Evolutionary conservation across 2,797 vertebrate genomes (phyloP).

Genomic region (Eulemur mongoz): DNA sequence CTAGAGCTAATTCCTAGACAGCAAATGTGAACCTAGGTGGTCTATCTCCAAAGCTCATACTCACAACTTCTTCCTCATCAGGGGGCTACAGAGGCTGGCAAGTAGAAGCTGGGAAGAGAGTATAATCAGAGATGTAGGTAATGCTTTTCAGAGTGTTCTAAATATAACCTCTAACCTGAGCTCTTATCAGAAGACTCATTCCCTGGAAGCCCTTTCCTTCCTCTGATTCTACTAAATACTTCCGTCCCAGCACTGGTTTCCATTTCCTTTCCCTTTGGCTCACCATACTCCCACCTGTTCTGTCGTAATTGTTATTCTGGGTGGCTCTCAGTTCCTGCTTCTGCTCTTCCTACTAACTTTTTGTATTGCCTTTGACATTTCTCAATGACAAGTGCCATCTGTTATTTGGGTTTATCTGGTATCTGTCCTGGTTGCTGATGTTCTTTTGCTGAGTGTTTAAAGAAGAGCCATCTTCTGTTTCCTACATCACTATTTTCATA

Average conservation of each 20-base stretch:
- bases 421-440: neutral
- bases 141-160: neutral
- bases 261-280: neutral
- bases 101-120: neutral
- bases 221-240: neutral
- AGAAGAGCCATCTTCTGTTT: neutral
- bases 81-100: too few species aligned
- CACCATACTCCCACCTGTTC: neutral
- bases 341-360: neutral
- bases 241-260: rapidly evolving
- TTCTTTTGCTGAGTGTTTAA: neutral
- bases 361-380: neutral
- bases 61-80: neutral
- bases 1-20: neutral
- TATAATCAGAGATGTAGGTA: neutral
- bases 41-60: neutral
- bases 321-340: neutral
- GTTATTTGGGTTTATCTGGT: neutral
- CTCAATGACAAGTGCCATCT: neutral
- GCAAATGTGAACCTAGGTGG: neutral
- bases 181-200: neutral
- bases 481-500: neutral
- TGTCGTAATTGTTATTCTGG: neutral
- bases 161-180: neutral
- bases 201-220: neutral